Evolutionary conservation across 2,797 vertebrate species (phyloP), one percentile per base, ranked within the genome.

Genomic region (Vespertilio murinus): DNA sequence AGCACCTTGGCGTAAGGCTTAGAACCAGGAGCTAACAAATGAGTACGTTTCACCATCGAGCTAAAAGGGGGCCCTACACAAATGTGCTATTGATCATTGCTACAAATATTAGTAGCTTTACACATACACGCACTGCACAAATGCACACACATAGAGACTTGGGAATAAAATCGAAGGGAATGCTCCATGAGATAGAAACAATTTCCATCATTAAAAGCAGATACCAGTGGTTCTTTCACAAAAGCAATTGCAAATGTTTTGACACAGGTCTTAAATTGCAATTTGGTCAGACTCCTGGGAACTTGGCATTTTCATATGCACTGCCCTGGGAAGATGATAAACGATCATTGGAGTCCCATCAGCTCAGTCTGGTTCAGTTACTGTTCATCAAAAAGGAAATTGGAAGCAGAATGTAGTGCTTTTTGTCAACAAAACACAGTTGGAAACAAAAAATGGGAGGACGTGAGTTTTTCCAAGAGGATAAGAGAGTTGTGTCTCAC

Each of bases 321-420:
- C 33, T 3, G 79, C 33, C 17, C 81, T 88, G 90, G 33, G 49
- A 80, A 90, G 95, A 38, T 95, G 77, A 87, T 42, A 78, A 95
- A 96, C 45, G 89, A 71, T 78, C 45, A 59, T 6, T 75, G 28
- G 75, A 74, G 81, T 95, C 71, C 67, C 83, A 85, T 87, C 71
- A 49, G 2, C 93, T 90, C 49, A 64, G 75, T 56, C 79, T 82
- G 67, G 67, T 88, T 74, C 45, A 78, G 70, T 81, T 52, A 93
- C 71, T 35, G 88, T 96, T 95, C 82, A 95, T 94, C 88, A 92
- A 82, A 97, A 94, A 82, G 17, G 18, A 95, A 91, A 78, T 70
- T 86, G 18, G 40, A 92, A 93, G 70, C 28, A 85, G 35, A 96
- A 90, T 69, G 28, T 25, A 59, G 11, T 65, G 56, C 71, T 88